Conservation (phyloP, 2,113 vertebrate genomes). For the Pedetes capensis region DNA sequence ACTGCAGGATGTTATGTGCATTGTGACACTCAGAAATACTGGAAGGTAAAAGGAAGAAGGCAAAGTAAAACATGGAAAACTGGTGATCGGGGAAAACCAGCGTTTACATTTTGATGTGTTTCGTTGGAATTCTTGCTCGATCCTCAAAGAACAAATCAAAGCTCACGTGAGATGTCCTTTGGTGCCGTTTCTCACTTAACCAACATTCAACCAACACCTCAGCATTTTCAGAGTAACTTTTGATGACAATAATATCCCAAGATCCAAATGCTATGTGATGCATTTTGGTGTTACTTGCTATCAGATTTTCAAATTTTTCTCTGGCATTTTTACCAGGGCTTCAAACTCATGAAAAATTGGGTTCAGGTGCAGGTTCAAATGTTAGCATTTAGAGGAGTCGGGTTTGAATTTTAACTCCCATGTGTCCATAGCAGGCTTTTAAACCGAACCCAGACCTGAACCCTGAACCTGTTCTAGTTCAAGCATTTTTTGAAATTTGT, state of each 20-base stretch:
- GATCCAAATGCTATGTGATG: accelerated
- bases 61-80: background rate
- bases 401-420: too few relatives aligned
- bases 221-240: background rate
- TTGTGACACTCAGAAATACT: accelerated
- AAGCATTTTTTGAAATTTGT: too few relatives aligned
- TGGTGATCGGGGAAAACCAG: background rate
- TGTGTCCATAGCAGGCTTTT: too few relatives aligned
- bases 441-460: too few relatives aligned
- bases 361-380: too few relatives aligned
- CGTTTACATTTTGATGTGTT: accelerated
- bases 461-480: too few relatives aligned
- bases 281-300: accelerated
- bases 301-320: background rate
- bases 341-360: too few relatives aligned
- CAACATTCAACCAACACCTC: too few relatives aligned
- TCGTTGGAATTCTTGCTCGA: background rate
- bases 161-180: accelerated
- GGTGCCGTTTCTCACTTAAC: background rate
- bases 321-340: background rate
- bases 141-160: background rate
- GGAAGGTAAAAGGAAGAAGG: background rate
- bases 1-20: accelerated
- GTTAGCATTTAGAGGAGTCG: too few relatives aligned
- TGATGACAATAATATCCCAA: accelerated